Percentiles rank a stretch among this genome's conserved stretches.
Evolutionary conservation across 2,888 invertebrate species (phyloP).

Genomic region (Notodonta dromedarius): DNA sequence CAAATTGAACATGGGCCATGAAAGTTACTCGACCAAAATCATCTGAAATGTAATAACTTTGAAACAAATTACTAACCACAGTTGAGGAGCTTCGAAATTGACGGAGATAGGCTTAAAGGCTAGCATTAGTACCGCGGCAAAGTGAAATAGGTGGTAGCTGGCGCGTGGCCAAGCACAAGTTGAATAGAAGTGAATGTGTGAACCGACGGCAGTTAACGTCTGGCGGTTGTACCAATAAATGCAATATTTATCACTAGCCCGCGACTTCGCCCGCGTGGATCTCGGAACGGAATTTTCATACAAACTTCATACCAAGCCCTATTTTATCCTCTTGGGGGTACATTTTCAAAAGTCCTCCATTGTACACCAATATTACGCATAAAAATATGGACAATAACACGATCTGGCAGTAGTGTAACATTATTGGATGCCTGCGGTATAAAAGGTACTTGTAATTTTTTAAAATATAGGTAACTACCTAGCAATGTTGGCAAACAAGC

Average conservation of each 20-base stretch:
- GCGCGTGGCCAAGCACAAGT: slow-evolving; percentile 5
- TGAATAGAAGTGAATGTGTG: slow-evolving; percentile 7
- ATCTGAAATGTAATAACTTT: background rate
- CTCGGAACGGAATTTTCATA: no score
- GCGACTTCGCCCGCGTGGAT: no score
- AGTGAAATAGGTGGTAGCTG: slow-evolving; percentile 5
- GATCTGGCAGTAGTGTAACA: no score
- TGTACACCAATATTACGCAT: no score
- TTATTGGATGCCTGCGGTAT: no score
- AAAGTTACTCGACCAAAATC: background rate
- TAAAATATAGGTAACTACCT: no score
- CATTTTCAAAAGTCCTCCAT: no score
- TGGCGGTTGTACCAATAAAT: background rate
- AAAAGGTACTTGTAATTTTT: no score
- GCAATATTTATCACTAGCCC: background rate
- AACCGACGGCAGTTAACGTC: background rate
- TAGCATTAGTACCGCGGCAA: background rate
- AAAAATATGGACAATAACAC: no score
- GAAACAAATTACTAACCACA: background rate
- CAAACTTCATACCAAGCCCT: no score
- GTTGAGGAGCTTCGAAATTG: slow-evolving; percentile 1
- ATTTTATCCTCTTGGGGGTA: no score
- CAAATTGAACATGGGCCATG: background rate
- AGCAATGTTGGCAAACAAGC: no score
- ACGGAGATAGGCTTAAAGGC: slow-evolving; percentile 1